Base-by-base conservation (phyloP, 2,888 invertebrate genomes). In the Nebria salina region DNA sequence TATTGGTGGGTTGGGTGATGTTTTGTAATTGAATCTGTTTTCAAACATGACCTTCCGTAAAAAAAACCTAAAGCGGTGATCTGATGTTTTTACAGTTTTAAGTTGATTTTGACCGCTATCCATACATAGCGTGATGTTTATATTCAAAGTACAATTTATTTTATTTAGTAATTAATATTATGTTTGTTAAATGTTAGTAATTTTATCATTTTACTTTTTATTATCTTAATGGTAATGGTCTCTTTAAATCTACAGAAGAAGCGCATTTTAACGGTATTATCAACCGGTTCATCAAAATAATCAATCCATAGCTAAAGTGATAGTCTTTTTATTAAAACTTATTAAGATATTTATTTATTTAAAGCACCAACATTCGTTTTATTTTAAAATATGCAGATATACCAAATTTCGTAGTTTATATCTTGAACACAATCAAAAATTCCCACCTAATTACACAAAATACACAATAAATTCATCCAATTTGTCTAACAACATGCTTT, bases 1-100 rank as follows among this genome's bases (percentile, higher is more conserved):
- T 66, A 20, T 25, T 70, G 15, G 25, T 25, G 26, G 70, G 70
- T 34, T 73, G 13, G 54, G 11, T 2, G n/a, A 73, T 34, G 43
- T n/a, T 34, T 41, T 4, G 15, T 73, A 73, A 73, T 43, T 34
- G 73, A 41, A 73, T 73, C 42, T 41, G 43, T 73, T 73, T 73
- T 73, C 42, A 41, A 15, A 64, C 78, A 65, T 78, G 78, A 78
- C 78, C 78, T 78, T 78, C 72, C 78, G 65, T 78, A 73, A 78
- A 78, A 78, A 77, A 70, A 54, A 13, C 11, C 54, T 34, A 54
- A 70, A 70, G 70, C 15, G 42, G 26, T 26, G 41, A 64, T 78
- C 72, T 76, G 65, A 42, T 73, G 65, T 72, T 13, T 75, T 66
- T 78, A 78, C 78, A 78, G 78, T 78, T 78, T 78, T 26, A 72